Percentiles rank a stretch among this genome's conserved stretches.
These are phyloP conservation scores for Drosophila neocordata DNA, from an alignment of 1,140 invertebrate species.

Conservation along the genomic window DNA sequence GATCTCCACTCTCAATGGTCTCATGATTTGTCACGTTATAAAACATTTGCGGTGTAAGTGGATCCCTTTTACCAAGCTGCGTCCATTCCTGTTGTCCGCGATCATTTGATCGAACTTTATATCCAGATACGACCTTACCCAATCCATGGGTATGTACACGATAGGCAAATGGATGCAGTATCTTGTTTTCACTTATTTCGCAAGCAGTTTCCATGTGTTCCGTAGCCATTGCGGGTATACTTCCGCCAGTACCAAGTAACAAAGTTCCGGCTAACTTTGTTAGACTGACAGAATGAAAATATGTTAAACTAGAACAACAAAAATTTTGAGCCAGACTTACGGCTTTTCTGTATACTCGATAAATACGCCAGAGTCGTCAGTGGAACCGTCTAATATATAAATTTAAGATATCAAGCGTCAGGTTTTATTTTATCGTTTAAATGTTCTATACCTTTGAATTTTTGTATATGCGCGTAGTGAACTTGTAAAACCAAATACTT, in stretches of 20 bases:
- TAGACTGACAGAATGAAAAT: constrained; percentile 83
- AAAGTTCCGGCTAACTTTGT: constrained; percentile 94
- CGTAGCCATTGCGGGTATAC: constrained; percentile 87
- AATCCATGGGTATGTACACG: constrained; percentile 96
- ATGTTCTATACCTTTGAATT: constrained; percentile 86
- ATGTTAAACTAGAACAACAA: background rate
- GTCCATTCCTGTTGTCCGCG: constrained; percentile 89
- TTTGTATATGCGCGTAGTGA: constrained; percentile 92
- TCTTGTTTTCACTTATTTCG: constrained; percentile 90
- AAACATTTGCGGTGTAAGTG: constrained; percentile 97
- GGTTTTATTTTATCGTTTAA: background rate
- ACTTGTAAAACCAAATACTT: constrained; percentile 95
- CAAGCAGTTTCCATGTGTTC: constrained; percentile 96
- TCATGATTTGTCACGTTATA: constrained; percentile 90
- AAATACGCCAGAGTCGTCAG: constrained; percentile 92
- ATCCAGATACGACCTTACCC: constrained; percentile 94
- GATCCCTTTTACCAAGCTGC: constrained; percentile 95
- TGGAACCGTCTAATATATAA: constrained; percentile 86
- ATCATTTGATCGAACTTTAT: constrained; percentile 87
- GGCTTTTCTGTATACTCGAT: constrained; percentile 89
- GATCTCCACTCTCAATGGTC: constrained; percentile 87
- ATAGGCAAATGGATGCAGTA: constrained; percentile 97
- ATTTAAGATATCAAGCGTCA: background rate
- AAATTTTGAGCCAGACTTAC: constrained; percentile 84
- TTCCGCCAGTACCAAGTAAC: constrained; percentile 91